phyloP scores from a whole-genome alignment of 2,113 vertebrate genomes.

The Sander lucioperca region DNA sequence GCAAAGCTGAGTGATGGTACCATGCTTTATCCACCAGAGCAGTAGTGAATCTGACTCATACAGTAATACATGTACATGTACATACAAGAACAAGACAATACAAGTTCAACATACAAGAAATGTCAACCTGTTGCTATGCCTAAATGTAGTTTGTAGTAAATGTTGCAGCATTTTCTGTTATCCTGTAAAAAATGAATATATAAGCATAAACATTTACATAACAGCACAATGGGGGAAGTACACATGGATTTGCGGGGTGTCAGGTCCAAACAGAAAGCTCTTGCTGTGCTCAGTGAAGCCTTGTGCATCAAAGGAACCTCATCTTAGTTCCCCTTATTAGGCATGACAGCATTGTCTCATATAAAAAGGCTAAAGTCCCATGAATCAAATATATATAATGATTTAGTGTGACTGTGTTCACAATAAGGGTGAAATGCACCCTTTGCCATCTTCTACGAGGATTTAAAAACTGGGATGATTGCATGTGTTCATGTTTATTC shows the following conservation, averaged over 20 bases:
- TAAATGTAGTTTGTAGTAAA: neutral
- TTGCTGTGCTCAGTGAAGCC: conserved; percentile 67
- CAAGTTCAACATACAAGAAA: too few relatives aligned
- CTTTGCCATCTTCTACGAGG: neutral
- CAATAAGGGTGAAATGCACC: neutral
- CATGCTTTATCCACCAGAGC: neutral
- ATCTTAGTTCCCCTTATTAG: conserved; percentile 43
- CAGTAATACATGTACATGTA: neutral
- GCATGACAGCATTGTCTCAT: conserved; percentile 36
- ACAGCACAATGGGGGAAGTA: neutral
- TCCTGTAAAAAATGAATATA: neutral
- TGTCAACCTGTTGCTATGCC: neutral
- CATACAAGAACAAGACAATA: too few relatives aligned
- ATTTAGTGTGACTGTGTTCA: neutral
- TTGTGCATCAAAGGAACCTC: conserved; percentile 56
- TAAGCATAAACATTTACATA: neutral
- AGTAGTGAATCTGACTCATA: neutral
- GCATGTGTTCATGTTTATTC: conserved; percentile 5
- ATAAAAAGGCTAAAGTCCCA: neutral
- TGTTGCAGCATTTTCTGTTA: neutral
- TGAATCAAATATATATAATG: conserved; percentile 7
- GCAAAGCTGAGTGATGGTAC: conserved; percentile 1
- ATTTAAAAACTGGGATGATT: neutral
- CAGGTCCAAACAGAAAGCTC: conserved; percentile 22
- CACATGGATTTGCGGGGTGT: conserved; percentile 14